A percentile compares a stretch with the other conserved stretches of the same genome.
Conservation (phyloP, 2,888 invertebrate species). For the Galeruca laticollis region DNA sequence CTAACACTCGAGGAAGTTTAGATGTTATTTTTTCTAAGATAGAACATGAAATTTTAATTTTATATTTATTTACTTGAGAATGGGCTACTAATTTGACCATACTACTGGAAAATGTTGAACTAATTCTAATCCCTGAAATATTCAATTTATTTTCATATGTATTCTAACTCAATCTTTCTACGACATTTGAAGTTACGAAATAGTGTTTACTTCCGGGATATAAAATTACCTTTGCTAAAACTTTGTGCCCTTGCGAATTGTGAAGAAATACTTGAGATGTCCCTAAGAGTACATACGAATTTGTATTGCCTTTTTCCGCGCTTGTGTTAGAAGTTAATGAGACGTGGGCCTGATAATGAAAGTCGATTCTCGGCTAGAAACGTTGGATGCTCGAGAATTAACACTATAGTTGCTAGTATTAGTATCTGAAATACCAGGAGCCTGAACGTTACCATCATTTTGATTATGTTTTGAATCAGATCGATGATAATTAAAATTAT, state of each 20-base stretch:
- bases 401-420: no score
- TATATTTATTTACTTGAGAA: background rate
- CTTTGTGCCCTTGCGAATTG: no score
- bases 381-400: no score
- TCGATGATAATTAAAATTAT: no score
- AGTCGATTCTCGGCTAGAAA: no score
- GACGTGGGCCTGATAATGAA: no score
- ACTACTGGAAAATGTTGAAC: no score
- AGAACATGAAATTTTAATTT: conserved; percentile 10
- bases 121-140: no score
- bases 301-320: background rate
- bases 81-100: background rate
- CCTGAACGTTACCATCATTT: no score
- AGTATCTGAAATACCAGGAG: no score
- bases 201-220: background rate
- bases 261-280: conserved; percentile 7
- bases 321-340: no score
- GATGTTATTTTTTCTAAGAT: background rate
- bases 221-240: background rate
- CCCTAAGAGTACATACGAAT: background rate
- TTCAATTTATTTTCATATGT: background rate
- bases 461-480: no score
- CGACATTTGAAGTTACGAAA: background rate
- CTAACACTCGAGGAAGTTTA: background rate
- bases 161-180: background rate